phyloP scores from a whole-genome alignment of 1,140 invertebrate species.

The Armadillidium nasatum region DNA sequence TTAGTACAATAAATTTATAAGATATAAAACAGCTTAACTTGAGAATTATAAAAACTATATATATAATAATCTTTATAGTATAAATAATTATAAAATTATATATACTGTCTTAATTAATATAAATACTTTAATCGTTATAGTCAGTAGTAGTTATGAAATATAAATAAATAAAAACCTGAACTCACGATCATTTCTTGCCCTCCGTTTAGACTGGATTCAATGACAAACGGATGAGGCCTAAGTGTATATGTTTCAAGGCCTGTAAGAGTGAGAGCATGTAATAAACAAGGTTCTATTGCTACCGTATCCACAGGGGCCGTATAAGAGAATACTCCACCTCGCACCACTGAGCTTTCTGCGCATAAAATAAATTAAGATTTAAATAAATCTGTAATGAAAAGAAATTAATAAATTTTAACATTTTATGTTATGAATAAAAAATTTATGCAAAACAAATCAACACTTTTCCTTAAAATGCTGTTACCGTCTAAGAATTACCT shows the following conservation, averaged over 20 bases:
- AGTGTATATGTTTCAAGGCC: conserved; percentile 74
- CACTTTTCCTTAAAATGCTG: conserved; percentile 6
- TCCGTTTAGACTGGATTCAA: conserved; percentile 32
- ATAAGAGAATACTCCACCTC: conserved; percentile 59
- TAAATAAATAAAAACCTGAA: not conserved
- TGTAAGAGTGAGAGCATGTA: conserved; percentile 70
- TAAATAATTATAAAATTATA: too few species aligned
- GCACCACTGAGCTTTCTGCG: conserved; percentile 33
- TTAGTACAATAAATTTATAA: too few species aligned
- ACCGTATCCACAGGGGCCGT: conserved; percentile 64
- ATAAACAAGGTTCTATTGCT: conserved; percentile 61
- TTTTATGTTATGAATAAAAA: too few species aligned
- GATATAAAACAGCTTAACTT: too few species aligned
- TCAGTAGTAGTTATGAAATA: too few species aligned
- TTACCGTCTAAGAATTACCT: conserved; percentile 32
- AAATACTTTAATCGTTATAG: too few species aligned
- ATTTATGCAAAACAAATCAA: not conserved
- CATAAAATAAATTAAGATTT: too few species aligned
- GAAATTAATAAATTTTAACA: too few species aligned
- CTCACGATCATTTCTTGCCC: conserved; percentile 38
- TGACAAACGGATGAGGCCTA: conserved; percentile 48
- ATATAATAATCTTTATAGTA: too few species aligned
- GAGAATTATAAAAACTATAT: too few species aligned
- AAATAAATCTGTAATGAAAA: too few species aligned
- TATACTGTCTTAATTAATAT: too few species aligned